Percentiles rank a stretch among this genome's conserved stretches.
These are phyloP conservation scores for Borostomias antarcticus DNA, from an alignment of 2,797 vertebrate genomes.

Conservation along the genomic window DNA sequence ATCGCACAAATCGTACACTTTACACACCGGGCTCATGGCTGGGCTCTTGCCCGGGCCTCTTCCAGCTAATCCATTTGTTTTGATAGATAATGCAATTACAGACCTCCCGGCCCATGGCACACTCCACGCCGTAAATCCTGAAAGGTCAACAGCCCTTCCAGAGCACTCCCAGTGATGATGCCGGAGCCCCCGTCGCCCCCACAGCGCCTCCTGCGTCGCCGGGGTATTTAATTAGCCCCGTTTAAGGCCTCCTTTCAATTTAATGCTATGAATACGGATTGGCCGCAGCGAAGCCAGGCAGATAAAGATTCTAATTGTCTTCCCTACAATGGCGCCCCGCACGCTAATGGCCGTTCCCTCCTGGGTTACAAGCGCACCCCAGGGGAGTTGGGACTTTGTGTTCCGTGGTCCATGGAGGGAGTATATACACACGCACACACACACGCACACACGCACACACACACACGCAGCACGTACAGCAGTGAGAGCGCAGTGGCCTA, in stretches of 20 bases:
- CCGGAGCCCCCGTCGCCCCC: constrained; percentile 51
- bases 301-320: constrained; percentile 82
- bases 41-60: not conserved
- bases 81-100: constrained; percentile 64
- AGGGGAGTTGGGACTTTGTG: constrained; percentile 62
- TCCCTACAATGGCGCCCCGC: constrained; percentile 72
- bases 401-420: constrained; percentile 55
- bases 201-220: constrained; percentile 56
- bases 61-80: constrained; percentile 46
- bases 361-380: constrained; percentile 66
- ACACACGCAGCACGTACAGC: constrained; percentile 28
- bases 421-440: constrained; percentile 35
- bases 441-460: not conserved
- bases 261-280: constrained; percentile 73
- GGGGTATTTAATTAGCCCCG: constrained; percentile 78
- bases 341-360: constrained; percentile 80
- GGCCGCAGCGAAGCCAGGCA: constrained; percentile 69
- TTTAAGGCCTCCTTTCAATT: constrained; percentile 75
- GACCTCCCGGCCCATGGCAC: constrained; percentile 44
- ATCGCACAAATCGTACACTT: constrained; percentile 29
- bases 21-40: constrained; percentile 31
- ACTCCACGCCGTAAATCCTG: constrained; percentile 58
- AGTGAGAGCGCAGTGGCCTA: constrained; percentile 38
- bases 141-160: constrained; percentile 67
- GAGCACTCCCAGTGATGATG: constrained; percentile 59